These are phyloP conservation scores for Pogonophryne albipinna DNA, from an alignment of 2,797 vertebrate species.

Conservation along the genomic window DNA sequence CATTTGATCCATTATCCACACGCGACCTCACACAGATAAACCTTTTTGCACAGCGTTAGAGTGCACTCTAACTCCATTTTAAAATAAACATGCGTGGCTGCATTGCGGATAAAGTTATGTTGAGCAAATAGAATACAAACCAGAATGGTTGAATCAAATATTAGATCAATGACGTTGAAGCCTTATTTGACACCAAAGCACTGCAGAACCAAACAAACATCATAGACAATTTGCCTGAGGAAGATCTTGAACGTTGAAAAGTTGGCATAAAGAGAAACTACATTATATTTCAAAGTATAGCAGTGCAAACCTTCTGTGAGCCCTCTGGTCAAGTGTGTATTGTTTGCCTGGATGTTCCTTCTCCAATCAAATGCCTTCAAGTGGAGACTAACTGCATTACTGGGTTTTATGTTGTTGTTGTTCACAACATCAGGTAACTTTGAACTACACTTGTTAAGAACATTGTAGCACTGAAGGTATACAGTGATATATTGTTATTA, in stretches of 20 bases:
- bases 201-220: not conserved
- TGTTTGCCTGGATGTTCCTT: no score
- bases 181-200: not conserved
- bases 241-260: no score
- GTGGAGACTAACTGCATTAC: not conserved
- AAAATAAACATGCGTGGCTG: not conserved
- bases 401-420: not conserved
- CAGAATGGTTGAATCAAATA: not conserved
- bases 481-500: not conserved
- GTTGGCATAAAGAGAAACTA: no score
- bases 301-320: no score
- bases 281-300: no score
- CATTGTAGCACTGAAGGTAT: not conserved
- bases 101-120: not conserved
- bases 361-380: not conserved
- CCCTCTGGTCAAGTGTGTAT: no score
- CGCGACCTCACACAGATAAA: slow-evolving; percentile 2
- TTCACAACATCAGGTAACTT: not conserved
- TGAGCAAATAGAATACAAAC: not conserved
- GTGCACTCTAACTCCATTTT: not conserved
- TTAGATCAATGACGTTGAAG: not conserved
- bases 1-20: not conserved
- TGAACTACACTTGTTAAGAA: slow-evolving; percentile 2
- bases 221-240: not conserved
- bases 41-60: not conserved